phyloP scores from a whole-genome alignment of 2,888 invertebrate genomes.

The Dioctria linearis region DNA sequence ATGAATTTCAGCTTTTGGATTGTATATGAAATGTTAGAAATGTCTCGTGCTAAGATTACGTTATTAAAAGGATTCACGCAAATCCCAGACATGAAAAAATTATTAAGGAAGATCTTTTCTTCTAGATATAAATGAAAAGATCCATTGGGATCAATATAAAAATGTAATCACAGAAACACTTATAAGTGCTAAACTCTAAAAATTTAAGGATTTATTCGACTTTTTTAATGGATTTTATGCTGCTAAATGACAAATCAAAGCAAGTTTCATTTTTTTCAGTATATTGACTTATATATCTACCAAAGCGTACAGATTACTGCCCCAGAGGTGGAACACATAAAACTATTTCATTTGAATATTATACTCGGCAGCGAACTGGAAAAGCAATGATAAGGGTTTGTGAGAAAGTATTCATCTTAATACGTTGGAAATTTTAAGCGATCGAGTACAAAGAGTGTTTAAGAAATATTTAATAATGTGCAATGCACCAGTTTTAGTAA shows the following conservation, averaged over 20 bases:
- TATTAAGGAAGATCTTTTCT: conserved; percentile 18
- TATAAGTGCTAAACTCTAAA: neutral
- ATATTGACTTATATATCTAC: neutral
- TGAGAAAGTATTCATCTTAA: neutral
- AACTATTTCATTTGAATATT: neutral
- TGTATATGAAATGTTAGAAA: conserved; percentile 6
- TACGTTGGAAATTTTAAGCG: neutral
- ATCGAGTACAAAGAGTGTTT: neutral
- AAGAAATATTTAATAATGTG: neutral
- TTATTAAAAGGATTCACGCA: neutral
- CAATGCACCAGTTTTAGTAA: neutral
- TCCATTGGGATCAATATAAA: neutral
- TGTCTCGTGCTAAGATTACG: neutral
- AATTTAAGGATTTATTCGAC: neutral
- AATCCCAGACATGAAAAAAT: neutral
- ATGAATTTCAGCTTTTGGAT: conserved; percentile 9
- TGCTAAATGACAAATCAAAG: neutral
- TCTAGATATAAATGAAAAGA: conserved; percentile 6
- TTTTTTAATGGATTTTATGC: conserved; percentile 17
- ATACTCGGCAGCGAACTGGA: neutral
- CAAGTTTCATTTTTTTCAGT: neutral
- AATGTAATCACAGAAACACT: conserved; percentile 2
- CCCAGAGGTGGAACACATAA: neutral
- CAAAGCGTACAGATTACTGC: neutral
- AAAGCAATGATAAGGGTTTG: neutral